A percentile compares a stretch with the other conserved stretches of the same genome.
Evolutionary conservation across 2,888 invertebrate species (phyloP).

Genomic region (Cephus nigrinus): DNA sequence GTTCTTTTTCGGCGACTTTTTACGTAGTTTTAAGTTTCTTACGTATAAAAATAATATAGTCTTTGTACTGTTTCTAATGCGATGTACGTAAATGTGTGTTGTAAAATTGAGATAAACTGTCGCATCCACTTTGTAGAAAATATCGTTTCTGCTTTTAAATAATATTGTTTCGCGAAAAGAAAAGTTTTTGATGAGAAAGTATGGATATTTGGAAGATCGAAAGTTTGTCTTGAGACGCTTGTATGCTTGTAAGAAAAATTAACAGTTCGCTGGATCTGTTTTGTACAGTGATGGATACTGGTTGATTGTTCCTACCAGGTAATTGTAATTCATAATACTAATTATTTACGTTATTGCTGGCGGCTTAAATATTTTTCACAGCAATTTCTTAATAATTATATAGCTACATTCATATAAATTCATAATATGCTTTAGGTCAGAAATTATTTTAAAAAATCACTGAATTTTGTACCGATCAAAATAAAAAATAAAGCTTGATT

Average conservation of each 20-base stretch:
- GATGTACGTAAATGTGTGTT: neutral
- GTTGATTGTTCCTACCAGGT: neutral
- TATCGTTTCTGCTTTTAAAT: too few species aligned
- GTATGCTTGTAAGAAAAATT: neutral
- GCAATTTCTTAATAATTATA: too few species aligned
- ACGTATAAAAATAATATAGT: conserved; percentile 17
- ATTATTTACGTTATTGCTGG: neutral
- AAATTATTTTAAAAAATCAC: too few species aligned
- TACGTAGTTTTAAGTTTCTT: neutral
- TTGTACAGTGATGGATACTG: neutral
- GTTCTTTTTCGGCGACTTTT: neutral
- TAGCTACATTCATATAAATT: too few species aligned
- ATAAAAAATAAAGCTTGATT: too few species aligned
- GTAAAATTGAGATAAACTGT: neutral
- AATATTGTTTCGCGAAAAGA: neutral
- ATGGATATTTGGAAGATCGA: neutral
- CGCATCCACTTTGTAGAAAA: neutral
- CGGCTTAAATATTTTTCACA: too few species aligned
- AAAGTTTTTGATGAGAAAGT: neutral
- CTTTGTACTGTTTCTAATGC: neutral
- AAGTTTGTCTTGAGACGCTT: neutral
- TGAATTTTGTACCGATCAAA: too few species aligned
- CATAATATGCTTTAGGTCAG: too few species aligned
- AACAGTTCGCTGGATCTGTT: neutral
- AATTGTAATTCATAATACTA: neutral